These are phyloP conservation scores for Gymnorhina tibicen DNA, from an alignment of 2,113 vertebrate species.

Conservation along the genomic window DNA sequence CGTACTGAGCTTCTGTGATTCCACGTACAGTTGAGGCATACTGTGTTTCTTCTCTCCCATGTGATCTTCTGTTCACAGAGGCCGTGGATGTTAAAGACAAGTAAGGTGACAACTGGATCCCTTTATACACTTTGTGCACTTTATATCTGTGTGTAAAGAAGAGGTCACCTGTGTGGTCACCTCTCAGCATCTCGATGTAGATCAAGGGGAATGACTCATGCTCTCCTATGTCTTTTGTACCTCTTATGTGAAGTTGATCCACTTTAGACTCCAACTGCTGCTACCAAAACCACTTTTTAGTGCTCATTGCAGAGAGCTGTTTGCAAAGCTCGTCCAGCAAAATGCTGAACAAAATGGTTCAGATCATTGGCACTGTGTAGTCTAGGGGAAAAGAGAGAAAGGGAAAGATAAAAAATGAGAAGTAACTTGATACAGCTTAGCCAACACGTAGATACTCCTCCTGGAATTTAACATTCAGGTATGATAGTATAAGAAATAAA, in stretches of 20 bases:
- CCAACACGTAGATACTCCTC: background rate
- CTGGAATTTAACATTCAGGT: constrained; percentile 30
- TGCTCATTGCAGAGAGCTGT: background rate
- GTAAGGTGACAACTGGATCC: background rate
- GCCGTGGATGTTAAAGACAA: background rate
- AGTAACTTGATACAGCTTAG: background rate
- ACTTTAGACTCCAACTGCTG: background rate
- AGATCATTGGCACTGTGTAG: background rate
- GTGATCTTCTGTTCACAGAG: background rate
- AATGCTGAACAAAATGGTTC: background rate
- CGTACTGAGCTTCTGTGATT: background rate
- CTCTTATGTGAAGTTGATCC: background rate
- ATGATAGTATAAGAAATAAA: background rate
- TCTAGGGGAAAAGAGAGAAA: background rate
- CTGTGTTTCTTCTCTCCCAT: background rate
- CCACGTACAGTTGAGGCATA: background rate
- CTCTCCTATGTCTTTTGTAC: background rate
- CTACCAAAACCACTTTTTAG: background rate
- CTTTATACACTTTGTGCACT: background rate
- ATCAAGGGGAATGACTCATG: constrained; percentile 10
- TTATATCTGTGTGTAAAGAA: background rate
- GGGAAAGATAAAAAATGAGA: background rate
- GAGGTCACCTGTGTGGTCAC: background rate
- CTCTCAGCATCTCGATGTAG: background rate
- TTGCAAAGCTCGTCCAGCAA: background rate